Evolutionary conservation across 2,113 vertebrate species (phyloP).

Genomic region (Piliocolobus tephrosceles): DNA sequence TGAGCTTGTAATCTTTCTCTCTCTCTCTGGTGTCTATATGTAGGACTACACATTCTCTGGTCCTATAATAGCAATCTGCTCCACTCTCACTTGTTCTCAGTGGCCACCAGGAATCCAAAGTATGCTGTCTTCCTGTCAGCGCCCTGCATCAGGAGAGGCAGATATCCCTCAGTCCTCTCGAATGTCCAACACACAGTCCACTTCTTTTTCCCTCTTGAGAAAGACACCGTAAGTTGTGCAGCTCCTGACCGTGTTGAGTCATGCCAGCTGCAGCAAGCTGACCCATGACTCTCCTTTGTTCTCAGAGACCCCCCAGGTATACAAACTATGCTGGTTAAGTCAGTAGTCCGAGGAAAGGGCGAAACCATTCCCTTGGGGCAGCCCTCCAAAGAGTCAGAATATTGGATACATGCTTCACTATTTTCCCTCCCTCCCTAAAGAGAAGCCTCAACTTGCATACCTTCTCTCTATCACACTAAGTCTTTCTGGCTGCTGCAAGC

Average conservation of each 20-base stretch:
- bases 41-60: background rate
- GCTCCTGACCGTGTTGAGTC: background rate
- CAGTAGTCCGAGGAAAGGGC: background rate
- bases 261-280: background rate
- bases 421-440: background rate
- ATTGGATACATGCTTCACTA: background rate
- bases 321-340: background rate
- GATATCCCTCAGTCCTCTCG: background rate
- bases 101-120: background rate
- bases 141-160: background rate
- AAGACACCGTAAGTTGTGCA: background rate
- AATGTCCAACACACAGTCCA: too few species aligned
- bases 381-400: background rate
- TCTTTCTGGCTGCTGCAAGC: background rate
- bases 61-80: background rate
- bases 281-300: background rate
- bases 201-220: background rate
- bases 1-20: background rate
- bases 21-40: background rate
- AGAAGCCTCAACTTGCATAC: background rate
- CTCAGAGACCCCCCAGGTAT: background rate
- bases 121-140: background rate
- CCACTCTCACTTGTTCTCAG: too few species aligned
- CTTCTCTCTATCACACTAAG: background rate
- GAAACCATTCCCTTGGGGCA: background rate